Conservation (phyloP, 2,797 vertebrate species). For the Cynopterus sphinx region DNA sequence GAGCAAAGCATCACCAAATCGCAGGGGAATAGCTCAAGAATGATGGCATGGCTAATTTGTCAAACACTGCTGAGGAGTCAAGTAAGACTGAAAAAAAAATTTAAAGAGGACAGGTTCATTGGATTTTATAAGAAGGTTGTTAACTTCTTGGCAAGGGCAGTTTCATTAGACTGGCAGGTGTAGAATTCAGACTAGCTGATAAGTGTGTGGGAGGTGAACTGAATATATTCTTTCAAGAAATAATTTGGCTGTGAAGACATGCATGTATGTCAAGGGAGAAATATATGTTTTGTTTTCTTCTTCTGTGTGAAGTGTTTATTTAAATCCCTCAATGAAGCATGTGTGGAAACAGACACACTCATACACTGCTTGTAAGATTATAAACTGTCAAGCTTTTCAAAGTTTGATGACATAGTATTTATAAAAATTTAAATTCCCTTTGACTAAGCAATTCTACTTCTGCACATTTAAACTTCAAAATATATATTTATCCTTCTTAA, state of each 20-base stretch:
- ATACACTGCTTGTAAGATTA: background rate
- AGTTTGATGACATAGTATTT: background rate
- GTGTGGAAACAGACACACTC: background rate
- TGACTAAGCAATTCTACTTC: background rate
- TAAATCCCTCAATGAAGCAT: background rate
- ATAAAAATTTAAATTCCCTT: background rate
- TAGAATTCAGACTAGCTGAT: background rate
- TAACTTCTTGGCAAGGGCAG: background rate
- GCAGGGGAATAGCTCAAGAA: background rate
- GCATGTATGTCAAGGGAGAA: background rate
- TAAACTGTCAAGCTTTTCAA: background rate
- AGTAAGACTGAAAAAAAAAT: background rate
- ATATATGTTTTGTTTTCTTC: background rate
- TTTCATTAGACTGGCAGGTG: background rate
- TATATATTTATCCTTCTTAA: background rate
- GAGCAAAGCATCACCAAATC: background rate
- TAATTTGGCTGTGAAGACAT: background rate
- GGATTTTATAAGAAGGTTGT: background rate
- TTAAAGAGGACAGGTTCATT: background rate
- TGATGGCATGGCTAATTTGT: background rate
- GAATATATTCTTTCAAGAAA: background rate
- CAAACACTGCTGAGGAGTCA: background rate
- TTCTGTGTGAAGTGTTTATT: background rate
- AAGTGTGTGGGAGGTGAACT: background rate
- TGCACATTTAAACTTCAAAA: background rate